phyloP scores from a whole-genome alignment of 2,797 vertebrate genomes.

The Rhadinocentrus ornatus region DNA sequence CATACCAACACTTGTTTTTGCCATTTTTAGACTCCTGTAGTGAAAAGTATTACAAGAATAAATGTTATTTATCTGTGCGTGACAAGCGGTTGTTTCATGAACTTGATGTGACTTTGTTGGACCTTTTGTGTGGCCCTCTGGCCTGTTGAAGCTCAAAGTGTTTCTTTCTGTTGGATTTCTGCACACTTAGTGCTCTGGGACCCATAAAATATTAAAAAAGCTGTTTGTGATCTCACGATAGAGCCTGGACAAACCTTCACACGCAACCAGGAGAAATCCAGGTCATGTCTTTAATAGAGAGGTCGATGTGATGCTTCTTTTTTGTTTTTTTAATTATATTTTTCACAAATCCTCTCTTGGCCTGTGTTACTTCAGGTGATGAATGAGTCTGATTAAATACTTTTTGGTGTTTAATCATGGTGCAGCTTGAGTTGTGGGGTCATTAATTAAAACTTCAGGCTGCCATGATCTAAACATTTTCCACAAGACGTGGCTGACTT shows the following conservation, averaged over 20 bases:
- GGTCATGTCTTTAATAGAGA: constrained; percentile 61
- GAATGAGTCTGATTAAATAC: constrained; percentile 47
- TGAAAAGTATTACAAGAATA: background rate
- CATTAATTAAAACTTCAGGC: constrained; percentile 59
- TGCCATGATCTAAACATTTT: constrained; percentile 31
- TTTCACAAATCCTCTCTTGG: constrained; percentile 21
- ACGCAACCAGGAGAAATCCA: constrained; percentile 78
- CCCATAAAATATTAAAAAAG: constrained; percentile 89
- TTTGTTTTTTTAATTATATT: background rate
- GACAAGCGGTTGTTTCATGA: constrained; percentile 42
- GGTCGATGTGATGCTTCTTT: constrained; percentile 41
- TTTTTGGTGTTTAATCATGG: constrained; percentile 46
- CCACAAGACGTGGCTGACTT: constrained; percentile 47
- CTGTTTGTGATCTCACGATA: constrained; percentile 85
- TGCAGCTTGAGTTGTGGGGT: constrained; percentile 33
- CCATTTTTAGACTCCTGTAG: constrained; percentile 3
- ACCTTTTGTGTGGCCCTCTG: constrained; percentile 68
- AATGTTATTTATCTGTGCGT: constrained; percentile 31
- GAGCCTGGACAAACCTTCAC: constrained; percentile 83
- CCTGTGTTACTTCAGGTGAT: constrained; percentile 34
- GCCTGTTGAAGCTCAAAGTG: constrained; percentile 74
- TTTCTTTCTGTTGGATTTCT: constrained; percentile 87
- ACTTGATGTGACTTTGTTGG: constrained; percentile 76
- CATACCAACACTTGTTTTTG: constrained; percentile 20
- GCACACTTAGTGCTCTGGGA: constrained; percentile 82